These are phyloP conservation scores for Rhincodon typus DNA, from an alignment of 2,797 vertebrate genomes.

Conservation along the genomic window DNA sequence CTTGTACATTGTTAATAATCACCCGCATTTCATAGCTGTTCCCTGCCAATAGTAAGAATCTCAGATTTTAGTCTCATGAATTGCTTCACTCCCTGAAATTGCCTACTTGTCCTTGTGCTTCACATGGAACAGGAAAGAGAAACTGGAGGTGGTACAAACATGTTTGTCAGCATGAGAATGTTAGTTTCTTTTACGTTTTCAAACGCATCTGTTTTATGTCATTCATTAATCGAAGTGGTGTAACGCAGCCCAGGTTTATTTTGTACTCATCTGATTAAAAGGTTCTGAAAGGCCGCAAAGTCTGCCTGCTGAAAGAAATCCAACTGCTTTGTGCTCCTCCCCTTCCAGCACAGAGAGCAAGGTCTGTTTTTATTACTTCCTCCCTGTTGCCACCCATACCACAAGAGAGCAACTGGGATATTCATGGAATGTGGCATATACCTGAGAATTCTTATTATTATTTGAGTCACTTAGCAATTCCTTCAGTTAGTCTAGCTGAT, in stretches of 20 bases:
- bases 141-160: neutral
- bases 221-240: neutral
- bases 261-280: neutral
- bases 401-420: neutral
- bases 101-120: neutral
- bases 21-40: neutral
- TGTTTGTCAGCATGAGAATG: neutral
- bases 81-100: neutral
- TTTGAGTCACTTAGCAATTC: neutral
- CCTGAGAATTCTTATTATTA: neutral
- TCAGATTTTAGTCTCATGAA: too few relatives aligned
- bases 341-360: neutral
- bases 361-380: neutral
- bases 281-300: neutral
- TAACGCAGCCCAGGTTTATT: neutral
- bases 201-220: conserved; percentile 5
- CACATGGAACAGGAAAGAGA: neutral
- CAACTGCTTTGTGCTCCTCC: neutral
- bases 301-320: conserved; percentile 5
- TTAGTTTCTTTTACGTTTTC: neutral
- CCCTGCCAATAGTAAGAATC: neutral
- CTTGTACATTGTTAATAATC: neutral
- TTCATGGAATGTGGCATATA: neutral
- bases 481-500: neutral
- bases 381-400: neutral